Conservation (phyloP, 2,113 vertebrate genomes). For the Microcebus jonahi region DNA sequence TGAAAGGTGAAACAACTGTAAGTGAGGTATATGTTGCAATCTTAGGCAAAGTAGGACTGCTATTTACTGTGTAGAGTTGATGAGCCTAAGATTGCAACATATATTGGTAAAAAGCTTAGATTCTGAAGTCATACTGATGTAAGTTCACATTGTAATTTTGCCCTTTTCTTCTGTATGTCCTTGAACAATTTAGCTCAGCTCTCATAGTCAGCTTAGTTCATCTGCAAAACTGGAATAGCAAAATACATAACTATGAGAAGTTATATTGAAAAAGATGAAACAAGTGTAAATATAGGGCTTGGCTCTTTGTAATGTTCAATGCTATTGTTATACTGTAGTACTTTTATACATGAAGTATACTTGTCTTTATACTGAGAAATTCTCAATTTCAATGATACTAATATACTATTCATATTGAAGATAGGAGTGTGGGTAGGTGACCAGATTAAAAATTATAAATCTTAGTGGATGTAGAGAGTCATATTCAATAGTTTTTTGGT, state of each 20-base stretch:
- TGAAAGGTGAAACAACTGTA: not conserved
- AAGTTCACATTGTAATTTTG: not conserved
- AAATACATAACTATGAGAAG: not conserved
- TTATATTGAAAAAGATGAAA: not conserved
- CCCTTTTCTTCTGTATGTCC: not conserved
- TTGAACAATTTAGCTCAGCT: not conserved
- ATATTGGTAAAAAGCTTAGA: not conserved
- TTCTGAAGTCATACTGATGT: not conserved
- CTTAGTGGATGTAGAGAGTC: not conserved
- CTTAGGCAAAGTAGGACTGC: rapidly evolving
- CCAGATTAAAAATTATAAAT: not conserved
- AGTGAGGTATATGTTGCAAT: rapidly evolving
- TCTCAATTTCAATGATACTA: not conserved
- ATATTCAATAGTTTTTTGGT: not conserved
- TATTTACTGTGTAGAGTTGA: rapidly evolving
- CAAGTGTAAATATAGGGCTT: not conserved
- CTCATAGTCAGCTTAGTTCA: not conserved
- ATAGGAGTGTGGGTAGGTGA: not conserved
- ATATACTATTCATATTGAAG: not conserved
- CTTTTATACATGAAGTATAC: not conserved
- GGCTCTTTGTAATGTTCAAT: not conserved
- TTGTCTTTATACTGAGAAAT: not conserved
- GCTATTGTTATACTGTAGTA: not conserved
- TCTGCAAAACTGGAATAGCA: not conserved
- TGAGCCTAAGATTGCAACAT: not conserved